Evolutionary conservation across 1,140 invertebrate genomes (phyloP), one percentile per base, ranked within the genome.

Genomic region (Atta texana): DNA sequence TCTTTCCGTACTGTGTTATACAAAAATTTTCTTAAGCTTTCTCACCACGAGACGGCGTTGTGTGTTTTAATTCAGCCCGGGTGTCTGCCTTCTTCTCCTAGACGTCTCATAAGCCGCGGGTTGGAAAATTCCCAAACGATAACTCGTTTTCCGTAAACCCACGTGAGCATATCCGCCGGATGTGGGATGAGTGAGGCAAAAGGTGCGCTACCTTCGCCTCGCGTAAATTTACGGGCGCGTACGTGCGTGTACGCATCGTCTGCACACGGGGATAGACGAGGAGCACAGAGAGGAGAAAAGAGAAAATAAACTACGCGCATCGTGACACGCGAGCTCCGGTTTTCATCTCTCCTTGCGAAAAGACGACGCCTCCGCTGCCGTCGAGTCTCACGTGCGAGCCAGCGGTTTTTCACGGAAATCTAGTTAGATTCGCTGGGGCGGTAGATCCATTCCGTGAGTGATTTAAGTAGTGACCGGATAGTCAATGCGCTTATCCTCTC

Each of bases 391-490:
- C 80, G 69, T 51, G 80, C 57, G 80, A 57, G 80, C 55, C 78
- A 71, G 80, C 72, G 80, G 69, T 75, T 84, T 84, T 84, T 84
- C 80, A 81, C 51, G 28, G 34, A 71, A 34, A 51, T 74, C 80
- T 74, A 63, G 68, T 49, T 59, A 66, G 84, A 92, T 92, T 87
- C 89, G 86, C 53, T 44, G 16, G 24, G 21, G 77, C 72, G 51
- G 72, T 77, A 87, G 64, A 71, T 77, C 57, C 88, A 88, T 90
- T 88, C 74, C 90, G 31, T 14, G 88, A 91, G 93, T 94, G 94
- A 94, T 94, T 94, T 94, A 94, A 94, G 91, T 88, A 93, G 92
- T 92, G 88, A 74, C 88, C 91, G 85, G 34, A 12, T 88, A 91
- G 91, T 92, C 92, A 91, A 93, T 90, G 91, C 87, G 87, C 80